Evolutionary conservation across 2,888 invertebrate species (phyloP).

Genomic region (Sinotaia quadrata): DNA sequence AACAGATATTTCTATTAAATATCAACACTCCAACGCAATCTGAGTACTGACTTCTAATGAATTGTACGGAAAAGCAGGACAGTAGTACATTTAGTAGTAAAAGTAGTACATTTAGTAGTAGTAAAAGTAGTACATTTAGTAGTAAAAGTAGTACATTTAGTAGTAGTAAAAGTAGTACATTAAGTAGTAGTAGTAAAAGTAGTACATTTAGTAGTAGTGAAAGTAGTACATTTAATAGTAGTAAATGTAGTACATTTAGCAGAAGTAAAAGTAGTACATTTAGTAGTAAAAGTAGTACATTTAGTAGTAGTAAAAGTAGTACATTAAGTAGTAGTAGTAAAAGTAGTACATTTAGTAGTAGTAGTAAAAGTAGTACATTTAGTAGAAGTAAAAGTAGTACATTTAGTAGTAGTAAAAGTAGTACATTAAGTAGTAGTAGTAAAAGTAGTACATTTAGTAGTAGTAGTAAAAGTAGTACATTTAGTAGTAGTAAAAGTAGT

Average conservation of each 20-base stretch:
- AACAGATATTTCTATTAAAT: too few species aligned
- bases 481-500: neutral
- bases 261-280: neutral
- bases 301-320: neutral
- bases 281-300: neutral
- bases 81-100: neutral
- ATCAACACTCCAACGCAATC: too few species aligned
- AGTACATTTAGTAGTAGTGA: neutral
- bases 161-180: neutral
- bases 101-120: neutral
- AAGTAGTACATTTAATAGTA: neutral
- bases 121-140: neutral
- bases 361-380: neutral
- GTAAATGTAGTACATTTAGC: neutral
- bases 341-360: neutral
- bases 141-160: neutral
- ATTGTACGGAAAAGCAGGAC: too few species aligned
- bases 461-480: neutral
- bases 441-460: neutral
- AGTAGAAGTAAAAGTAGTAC: neutral
- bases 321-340: neutral
- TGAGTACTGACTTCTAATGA: too few species aligned
- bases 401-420: neutral
- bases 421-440: neutral
- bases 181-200: neutral